These are phyloP conservation scores for Lordiphosa andalusiaca DNA, from an alignment of 2,888 invertebrate genomes.

Conservation along the genomic window DNA sequence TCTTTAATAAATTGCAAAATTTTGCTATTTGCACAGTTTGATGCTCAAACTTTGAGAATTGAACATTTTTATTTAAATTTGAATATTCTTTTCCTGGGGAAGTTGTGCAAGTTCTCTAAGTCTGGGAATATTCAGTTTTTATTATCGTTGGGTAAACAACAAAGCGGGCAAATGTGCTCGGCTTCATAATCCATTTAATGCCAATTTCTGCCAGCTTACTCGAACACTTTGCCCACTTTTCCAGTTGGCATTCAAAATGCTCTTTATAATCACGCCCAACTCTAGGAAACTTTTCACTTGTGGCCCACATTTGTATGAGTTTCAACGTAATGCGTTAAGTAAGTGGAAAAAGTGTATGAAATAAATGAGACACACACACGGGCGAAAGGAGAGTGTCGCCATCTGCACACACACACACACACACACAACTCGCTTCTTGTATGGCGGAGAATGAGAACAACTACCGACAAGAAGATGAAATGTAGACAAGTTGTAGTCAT, in stretches of 20 bases:
- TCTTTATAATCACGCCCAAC: slow-evolving; percentile 10
- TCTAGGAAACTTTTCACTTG: not conserved
- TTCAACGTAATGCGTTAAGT: slow-evolving; percentile 60
- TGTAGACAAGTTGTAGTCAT: slow-evolving; percentile 71
- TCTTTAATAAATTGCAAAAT: too few species aligned
- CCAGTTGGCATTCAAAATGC: slow-evolving; percentile 8
- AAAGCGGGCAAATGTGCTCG: too few species aligned
- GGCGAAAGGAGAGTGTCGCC: slow-evolving; percentile 3
- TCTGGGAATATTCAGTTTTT: too few species aligned
- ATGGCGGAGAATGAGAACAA: slow-evolving; percentile 14
- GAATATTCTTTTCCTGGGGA: too few species aligned
- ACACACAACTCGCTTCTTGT: not conserved
- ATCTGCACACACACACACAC: slow-evolving; percentile 23
- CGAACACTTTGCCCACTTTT: not conserved
- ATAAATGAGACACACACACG: slow-evolving; percentile 30
- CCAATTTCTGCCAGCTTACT: not conserved
- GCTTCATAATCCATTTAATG: too few species aligned
- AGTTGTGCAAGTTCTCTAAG: too few species aligned
- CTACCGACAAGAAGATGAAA: slow-evolving; percentile 53
- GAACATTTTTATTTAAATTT: too few species aligned
- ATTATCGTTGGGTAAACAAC: too few species aligned
- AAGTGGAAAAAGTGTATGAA: slow-evolving; percentile 63
- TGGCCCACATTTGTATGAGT: slow-evolving; percentile 16
- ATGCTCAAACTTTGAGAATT: too few species aligned
- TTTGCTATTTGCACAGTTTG: too few species aligned